Base-by-base conservation (phyloP, 2,888 invertebrate genomes). In the Drosophila anomalata region DNA sequence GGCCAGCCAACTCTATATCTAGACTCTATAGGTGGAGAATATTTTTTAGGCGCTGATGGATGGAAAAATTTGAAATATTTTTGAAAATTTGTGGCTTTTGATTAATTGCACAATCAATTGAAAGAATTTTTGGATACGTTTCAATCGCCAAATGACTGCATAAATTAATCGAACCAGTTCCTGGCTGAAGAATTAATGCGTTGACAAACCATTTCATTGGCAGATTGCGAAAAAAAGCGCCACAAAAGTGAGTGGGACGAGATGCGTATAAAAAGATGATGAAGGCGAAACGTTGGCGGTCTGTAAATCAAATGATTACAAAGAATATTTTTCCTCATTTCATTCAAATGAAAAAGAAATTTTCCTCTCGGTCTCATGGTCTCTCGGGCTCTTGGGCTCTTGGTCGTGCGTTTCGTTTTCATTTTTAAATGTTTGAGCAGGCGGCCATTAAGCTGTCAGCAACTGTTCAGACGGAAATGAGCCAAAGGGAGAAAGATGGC, bases 121-220 rank as follows among this genome's bases (percentile, higher is more conserved):
- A 41, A n/a, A 33, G 39, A 39, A 24, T 47, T 31, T 31, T 29
- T 41, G 41, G 8, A n/a, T 39, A 54, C 61, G 46, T 52, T 69
- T 82, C 85, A 56, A 87, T 85, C 82, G 69, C 42, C 85, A 66
- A 56, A 51, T 60, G 17, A 42, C 48, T 36, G 42, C 44, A 54
- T 44, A 17, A 58, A 63, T 50, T 47, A 63, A 58, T 54, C 42
- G 63, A 51, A 51, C 24, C 55, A 33, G 44, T 84, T 68, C 50
- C 66, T 67, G 70, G 72, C 44, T 36, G 29, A 73, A 54, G 73
- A 80, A 78, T 65, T 60, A 55, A 57, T 20, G 79, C 83, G 82
- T 81, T 81, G 81, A 82, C 81, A 85, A 78, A 85, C 81, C 76
- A 69, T 78, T 78, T 82, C 82, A 85, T 82, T 81, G 61, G 76